Percentiles rank a stretch among this genome's conserved stretches.
Conservation (phyloP, 2,797 vertebrate genomes). For the Schizopygopsis pylzovi region DNA sequence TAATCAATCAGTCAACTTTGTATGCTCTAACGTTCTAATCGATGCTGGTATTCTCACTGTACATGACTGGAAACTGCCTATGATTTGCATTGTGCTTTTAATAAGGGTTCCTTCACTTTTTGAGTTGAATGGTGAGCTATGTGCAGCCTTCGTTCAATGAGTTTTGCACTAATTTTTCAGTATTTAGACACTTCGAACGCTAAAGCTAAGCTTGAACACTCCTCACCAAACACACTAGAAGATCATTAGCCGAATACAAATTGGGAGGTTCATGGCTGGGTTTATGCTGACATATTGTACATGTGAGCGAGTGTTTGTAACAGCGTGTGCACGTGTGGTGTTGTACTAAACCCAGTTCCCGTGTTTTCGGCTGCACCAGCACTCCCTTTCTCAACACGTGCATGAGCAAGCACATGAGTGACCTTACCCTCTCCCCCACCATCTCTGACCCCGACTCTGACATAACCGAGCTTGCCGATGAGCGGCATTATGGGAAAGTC, state of each 20-base stretch:
- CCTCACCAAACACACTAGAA: constrained; percentile 2
- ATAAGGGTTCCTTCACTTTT: constrained; percentile 13
- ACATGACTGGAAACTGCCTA: neutral
- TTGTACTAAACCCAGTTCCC: constrained; percentile 86
- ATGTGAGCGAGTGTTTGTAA: constrained; percentile 28
- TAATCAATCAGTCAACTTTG: neutral
- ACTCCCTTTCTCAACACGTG: constrained; percentile 99
- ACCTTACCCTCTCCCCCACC: constrained; percentile 98
- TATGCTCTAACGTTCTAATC: constrained; percentile 42
- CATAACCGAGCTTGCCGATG: constrained; percentile 94
- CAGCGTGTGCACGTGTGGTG: constrained; percentile 76
- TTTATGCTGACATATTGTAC: constrained; percentile 12
- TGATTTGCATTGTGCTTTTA: constrained; percentile 30
- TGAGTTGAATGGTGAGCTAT: constrained; percentile 25
- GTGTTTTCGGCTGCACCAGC: constrained; percentile 96
- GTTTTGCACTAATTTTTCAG: constrained; percentile 12
- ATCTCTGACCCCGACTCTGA: constrained; percentile 96
- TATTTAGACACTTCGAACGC: constrained; percentile 23
- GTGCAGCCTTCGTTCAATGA: neutral
- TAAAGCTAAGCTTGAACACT: constrained; percentile 22
- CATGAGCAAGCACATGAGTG: constrained; percentile 99
- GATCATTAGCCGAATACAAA: constrained; percentile 7
- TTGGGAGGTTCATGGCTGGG: constrained; percentile 7
- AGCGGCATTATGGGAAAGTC: constrained; percentile 89
- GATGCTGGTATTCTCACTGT: constrained; percentile 29